Conservation (phyloP, 2,888 invertebrate species). For the Drosophila siamana region DNA sequence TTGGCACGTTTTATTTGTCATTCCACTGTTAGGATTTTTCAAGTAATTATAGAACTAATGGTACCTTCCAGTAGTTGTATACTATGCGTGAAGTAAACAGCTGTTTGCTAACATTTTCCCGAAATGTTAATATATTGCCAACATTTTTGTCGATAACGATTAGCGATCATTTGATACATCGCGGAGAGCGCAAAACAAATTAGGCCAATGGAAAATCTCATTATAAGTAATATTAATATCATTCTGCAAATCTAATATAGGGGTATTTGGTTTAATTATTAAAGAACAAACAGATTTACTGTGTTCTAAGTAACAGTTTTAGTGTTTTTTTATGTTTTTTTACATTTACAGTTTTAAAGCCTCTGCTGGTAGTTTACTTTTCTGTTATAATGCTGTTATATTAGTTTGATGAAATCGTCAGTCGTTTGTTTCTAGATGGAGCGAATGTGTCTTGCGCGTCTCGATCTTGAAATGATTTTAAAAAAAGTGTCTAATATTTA, state of each 20-base stretch:
- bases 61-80: too few species aligned
- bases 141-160: neutral
- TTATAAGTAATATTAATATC: neutral
- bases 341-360: conserved; percentile 76
- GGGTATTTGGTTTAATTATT: neutral
- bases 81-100: conserved; percentile 5
- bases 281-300: neutral
- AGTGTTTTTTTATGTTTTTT: neutral
- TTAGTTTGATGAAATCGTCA: conserved; percentile 51
- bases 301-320: conserved; percentile 7
- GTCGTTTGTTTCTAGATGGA: conserved; percentile 49
- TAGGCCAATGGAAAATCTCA: neutral
- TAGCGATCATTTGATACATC: neutral
- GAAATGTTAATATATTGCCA: neutral
- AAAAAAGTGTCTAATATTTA: conserved; percentile 18
- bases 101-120: conserved; percentile 22
- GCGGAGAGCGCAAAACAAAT: too few species aligned
- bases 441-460: conserved; percentile 50
- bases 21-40: too few species aligned
- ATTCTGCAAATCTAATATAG: neutral
- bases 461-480: conserved; percentile 49
- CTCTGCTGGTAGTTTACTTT: conserved; percentile 19
- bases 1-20: too few species aligned
- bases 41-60: too few species aligned
- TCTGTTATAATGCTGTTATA: conserved; percentile 53